Base-by-base conservation (phyloP, 2,888 invertebrate genomes). In the Parnassius smintheus region DNA sequence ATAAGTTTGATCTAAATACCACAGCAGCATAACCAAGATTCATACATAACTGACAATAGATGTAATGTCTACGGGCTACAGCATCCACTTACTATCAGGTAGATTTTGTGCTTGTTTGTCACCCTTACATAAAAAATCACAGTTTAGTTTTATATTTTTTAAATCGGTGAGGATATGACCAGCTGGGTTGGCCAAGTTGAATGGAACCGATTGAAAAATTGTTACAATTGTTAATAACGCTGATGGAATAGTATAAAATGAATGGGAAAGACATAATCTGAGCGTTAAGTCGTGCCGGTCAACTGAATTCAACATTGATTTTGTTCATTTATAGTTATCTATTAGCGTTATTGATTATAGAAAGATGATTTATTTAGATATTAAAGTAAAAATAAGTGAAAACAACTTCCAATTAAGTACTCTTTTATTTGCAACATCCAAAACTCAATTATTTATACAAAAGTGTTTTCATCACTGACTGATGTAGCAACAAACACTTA, bases 361-460 rank as follows among this genome's bases (percentile, higher is more conserved):
- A 35, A 35, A 35, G 4, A 35, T 35, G 7, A n/a, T 2, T 11
- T n/a, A 3, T 2, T 11, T n/a, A 50, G 18, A 11, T 18, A 9
- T 22, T 53, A 55, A 55, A 55, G 7, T 9, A 2, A 10, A n/a
- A n/a, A n/a, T n/a, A n/a, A 54, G 52, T 46, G 41, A 56, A 56
- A 41, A 59, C 53, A 60, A 59, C 48, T n/a, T 52, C 59, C 59
- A 64, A 60, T 64, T 64, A 64, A 64, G 64, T 64, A 64, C 64
- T 64, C 59, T 56, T 64, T 64, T 64, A 64, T 64, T 64, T 64
- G 64, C 59, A 64, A 64, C 64, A 60, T 64, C 53, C 59, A 64
- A 59, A 63, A 63, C 64, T 56, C 64, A 55, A 59, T 63, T 64
- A 64, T 56, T 56, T 59, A 63, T 59, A 64, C 52, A 64, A 56